Percentiles rank a stretch among this genome's conserved stretches.
These are phyloP conservation scores for Tokudaia tokunoshimensis DNA, from an alignment of 2,797 vertebrate genomes.

Conservation along the genomic window DNA sequence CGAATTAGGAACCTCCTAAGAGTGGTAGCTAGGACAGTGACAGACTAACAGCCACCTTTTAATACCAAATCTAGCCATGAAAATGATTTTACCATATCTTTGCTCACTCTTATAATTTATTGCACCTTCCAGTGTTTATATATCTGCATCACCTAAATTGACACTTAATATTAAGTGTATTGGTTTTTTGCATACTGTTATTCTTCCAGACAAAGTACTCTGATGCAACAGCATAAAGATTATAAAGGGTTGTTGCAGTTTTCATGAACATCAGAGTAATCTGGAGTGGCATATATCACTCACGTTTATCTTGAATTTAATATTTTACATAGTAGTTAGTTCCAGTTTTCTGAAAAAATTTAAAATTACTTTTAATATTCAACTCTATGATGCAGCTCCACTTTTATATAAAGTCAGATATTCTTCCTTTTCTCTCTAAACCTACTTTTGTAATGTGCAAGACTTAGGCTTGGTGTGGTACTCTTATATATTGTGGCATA, in stretches of 20 bases:
- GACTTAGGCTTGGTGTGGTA: neutral
- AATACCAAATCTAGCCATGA: slow-evolving; percentile 9
- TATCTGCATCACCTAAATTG: neutral
- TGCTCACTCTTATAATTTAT: neutral
- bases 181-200: neutral
- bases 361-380: slow-evolving; percentile 18
- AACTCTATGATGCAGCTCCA: neutral
- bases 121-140: neutral
- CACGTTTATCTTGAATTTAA: slow-evolving; percentile 28
- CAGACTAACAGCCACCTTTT: slow-evolving; percentile 2
- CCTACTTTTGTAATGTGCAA: neutral
- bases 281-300: neutral
- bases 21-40: neutral
- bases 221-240: neutral
- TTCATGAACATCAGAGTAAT: neutral
- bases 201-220: neutral
- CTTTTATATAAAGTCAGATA: slow-evolving; percentile 10
- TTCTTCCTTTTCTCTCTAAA: neutral
- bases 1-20: neutral
- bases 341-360: neutral
- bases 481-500: neutral
- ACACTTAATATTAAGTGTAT: neutral
- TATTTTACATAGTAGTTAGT: slow-evolving; percentile 5
- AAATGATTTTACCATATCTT: neutral
- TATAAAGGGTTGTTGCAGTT: neutral